A percentile compares a stretch with the other conserved stretches of the same genome.
Evolutionary conservation across 1,140 invertebrate species (phyloP).

Genomic region (Lepidurus apus): DNA sequence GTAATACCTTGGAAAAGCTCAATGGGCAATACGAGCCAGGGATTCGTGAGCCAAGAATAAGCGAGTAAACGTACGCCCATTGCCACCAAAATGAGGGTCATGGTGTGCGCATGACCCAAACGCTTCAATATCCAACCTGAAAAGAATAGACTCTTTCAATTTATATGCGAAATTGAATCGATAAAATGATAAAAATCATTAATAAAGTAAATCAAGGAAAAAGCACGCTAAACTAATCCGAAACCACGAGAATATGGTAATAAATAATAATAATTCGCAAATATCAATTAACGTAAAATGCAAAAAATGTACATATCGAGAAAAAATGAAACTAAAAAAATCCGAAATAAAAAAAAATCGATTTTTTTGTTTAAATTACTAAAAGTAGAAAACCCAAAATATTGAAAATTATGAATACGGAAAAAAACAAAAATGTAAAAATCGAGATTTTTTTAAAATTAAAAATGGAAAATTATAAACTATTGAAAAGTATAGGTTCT

Average conservation of each 20-base stretch:
- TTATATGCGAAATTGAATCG: slow-evolving; percentile 27
- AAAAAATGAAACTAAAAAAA: background rate
- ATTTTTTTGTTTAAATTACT: too few relatives aligned
- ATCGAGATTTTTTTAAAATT: background rate
- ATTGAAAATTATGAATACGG: background rate
- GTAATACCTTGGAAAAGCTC: slow-evolving; percentile 82
- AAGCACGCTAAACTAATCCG: background rate
- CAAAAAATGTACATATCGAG: background rate
- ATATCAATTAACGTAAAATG: background rate
- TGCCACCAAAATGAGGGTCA: slow-evolving; percentile 71
- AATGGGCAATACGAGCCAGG: slow-evolving; percentile 75
- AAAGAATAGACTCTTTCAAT: slow-evolving; percentile 32
- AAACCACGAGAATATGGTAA: background rate
- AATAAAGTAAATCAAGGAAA: slow-evolving; percentile 2
- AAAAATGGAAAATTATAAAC: slow-evolving; percentile 12
- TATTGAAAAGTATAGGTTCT: background rate
- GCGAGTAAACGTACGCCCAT: slow-evolving; percentile 70
- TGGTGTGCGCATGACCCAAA: slow-evolving; percentile 72
- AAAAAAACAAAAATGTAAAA: slow-evolving; percentile 1
- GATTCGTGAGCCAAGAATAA: slow-evolving; percentile 72
- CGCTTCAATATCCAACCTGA: slow-evolving; percentile 66
- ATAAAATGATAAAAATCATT: slow-evolving; percentile 1
- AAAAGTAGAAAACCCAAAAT: background rate
- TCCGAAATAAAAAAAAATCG: too few relatives aligned
- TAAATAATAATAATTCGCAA: background rate